Evolutionary conservation across 2,888 invertebrate species (phyloP), one percentile per base, ranked within the genome.

Genomic region (Brachynemurus nebulosus): DNA sequence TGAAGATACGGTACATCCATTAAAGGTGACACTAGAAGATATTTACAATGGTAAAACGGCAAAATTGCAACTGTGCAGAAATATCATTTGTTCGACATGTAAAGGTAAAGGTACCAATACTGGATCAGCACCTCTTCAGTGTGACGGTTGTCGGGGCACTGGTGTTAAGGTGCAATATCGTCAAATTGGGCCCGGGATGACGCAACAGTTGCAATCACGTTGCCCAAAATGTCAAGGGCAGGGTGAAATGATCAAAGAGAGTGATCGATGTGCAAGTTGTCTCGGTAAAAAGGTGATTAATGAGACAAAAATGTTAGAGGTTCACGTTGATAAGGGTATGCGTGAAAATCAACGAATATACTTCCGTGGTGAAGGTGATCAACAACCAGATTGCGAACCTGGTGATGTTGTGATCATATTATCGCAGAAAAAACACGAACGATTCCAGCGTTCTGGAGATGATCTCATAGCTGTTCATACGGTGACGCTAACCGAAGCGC

Each of bases 331-430:
- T 54, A 86, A 86, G 58, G 93, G 91, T 21, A 90, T 90, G 84
- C 74, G 73, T 49, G 83, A 92, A 57, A 79, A 80, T 55, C 82
- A 90, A 60, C 89, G 86, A 63, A 82, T 95, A 49, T 74, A 75
- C 54, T 90, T 92, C 60, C 69, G 80, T 52, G 85, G 86, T 27
- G 91, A 92, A 66, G 93, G 93, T 23, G 89, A 95, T 63, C 92
- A 93, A 57, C 74, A 84, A 68, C 86, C 89, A 43, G 85, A 81
- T 49, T 74, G 84, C 25, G 84, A 86, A 55, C 78, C 88, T 12
- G 93, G 93, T 8, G 90, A 95, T 69, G 82, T 95, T 23, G 76
- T 92, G 43, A 86, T 93, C 56, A 74, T 93, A 34, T 65, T 95
- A 46, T 80, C 86, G 58, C 80, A 82, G 60, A 81, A 82, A 58